These are phyloP conservation scores for Dynastes grantii DNA, from an alignment of 2,888 invertebrate genomes.

Conservation along the genomic window DNA sequence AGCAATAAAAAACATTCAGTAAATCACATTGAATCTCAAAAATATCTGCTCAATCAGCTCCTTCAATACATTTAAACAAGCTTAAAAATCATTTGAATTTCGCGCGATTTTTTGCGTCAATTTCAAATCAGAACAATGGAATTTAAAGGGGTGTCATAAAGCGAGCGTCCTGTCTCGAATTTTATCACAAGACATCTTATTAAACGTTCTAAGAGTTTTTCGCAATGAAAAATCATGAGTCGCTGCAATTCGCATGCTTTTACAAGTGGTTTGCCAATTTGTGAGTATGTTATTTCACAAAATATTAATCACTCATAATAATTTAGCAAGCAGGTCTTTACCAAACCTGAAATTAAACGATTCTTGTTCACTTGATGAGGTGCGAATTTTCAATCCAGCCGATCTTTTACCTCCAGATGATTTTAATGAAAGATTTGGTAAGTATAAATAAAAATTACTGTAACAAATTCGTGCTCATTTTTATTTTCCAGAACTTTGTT, in stretches of 20 bases:
- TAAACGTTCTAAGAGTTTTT: background rate
- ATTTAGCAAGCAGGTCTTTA: slow-evolving; percentile 35
- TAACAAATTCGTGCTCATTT: no score
- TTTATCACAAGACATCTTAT: slow-evolving; percentile 4
- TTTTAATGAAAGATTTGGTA: slow-evolving; percentile 3
- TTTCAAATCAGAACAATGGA: background rate
- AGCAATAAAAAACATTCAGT: no score
- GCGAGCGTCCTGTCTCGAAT: background rate
- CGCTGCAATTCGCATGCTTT: background rate
- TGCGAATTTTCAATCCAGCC: slow-evolving; percentile 30
- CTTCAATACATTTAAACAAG: no score
- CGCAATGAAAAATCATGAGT: slow-evolving; percentile 24
- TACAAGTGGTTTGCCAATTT: background rate
- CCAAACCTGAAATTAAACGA: slow-evolving; percentile 1
- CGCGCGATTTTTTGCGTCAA: background rate
- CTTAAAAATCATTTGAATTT: background rate
- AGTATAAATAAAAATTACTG: background rate
- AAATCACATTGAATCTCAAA: no score
- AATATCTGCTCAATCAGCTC: no score
- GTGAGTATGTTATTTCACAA: slow-evolving; percentile 15
- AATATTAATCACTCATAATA: slow-evolving; percentile 24
- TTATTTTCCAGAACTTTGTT: slow-evolving; percentile 13
- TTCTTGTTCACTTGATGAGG: background rate
- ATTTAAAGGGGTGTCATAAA: background rate
- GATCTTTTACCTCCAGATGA: slow-evolving; percentile 44